Base-by-base conservation (phyloP, 2,797 vertebrate species). In the Babyrousa celebensis region DNA sequence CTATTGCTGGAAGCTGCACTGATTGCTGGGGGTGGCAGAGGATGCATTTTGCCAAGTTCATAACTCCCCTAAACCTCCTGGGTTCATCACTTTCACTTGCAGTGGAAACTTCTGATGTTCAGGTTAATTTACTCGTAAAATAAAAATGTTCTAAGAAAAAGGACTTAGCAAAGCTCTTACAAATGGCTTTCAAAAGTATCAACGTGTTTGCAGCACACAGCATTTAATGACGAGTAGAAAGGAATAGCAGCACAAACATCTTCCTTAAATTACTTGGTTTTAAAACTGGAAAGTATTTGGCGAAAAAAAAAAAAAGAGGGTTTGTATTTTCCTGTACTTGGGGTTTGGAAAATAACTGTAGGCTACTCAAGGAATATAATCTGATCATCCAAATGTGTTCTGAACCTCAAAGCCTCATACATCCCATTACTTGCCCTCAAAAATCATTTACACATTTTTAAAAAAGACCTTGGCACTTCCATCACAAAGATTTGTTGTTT, bases 71-170 rank as follows among this genome's bases (percentile, higher is more conserved):
- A 89, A 79, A 63, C 36, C 65, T 72, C 74, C 86, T 56, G 56
- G 74, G 40, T 70, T 96, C 23, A 65, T 14, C 5, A 2, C 89
- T 94, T 86, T 85, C 74, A 52, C 48, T 20, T 89, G 48, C 87
- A 91, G 71, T 85, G 58, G 62, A 90, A 91, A 97, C 58, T 91
- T 95, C 52, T n/a, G 27, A 91, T 67, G 67, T 84, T 83, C 58
- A 90, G 65, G 23, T 88, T 92, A 85, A 87, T 93, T 87, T 93
- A 90, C 62, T 82, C 60, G 80, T 89, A 94, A 89, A 94, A 91
- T 85, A 95, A 94, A 94, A 95, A 78, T 21, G 32, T 58, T 94
- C 72, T 93, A 96, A 95, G 78, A 83, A 68, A 91, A 86, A 72
- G 16, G 20, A 9, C 23, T 54, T 65, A 95, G 77, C 36, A 95